These are phyloP conservation scores for Herminia tarsipennalis DNA, from an alignment of 2,888 invertebrate genomes.

Conservation along the genomic window DNA sequence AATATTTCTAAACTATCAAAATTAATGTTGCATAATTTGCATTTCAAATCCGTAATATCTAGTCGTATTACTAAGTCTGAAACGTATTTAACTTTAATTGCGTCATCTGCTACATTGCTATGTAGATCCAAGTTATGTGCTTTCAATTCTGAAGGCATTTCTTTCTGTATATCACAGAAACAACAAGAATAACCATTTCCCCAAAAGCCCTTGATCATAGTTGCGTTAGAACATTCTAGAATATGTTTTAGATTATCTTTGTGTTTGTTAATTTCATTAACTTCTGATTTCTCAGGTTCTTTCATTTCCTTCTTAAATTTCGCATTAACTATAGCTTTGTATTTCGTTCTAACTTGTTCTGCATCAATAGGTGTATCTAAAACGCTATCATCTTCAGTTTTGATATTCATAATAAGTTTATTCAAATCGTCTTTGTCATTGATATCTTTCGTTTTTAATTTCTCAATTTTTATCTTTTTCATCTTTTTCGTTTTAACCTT, in stretches of 20 bases:
- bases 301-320: slow-evolving; percentile 25
- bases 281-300: slow-evolving; percentile 20
- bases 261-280: slow-evolving; percentile 41
- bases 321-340: slow-evolving; percentile 26
- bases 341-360: slow-evolving; percentile 27
- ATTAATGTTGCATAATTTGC: slow-evolving; percentile 50
- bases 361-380: slow-evolving; percentile 14
- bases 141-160: slow-evolving; percentile 40
- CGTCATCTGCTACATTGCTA: slow-evolving; percentile 12
- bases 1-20: slow-evolving; percentile 50
- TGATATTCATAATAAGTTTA: slow-evolving; percentile 3
- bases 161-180: slow-evolving; percentile 39
- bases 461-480: not conserved
- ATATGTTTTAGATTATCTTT: slow-evolving; percentile 40
- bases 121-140: slow-evolving; percentile 43
- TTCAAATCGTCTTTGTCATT: not conserved
- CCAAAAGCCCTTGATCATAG: slow-evolving; percentile 44
- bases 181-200: slow-evolving; percentile 43
- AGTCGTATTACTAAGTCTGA: slow-evolving; percentile 55
- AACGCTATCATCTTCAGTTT: slow-evolving; percentile 9
- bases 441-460: not conserved
- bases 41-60: slow-evolving; percentile 62
- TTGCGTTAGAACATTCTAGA: slow-evolving; percentile 48
- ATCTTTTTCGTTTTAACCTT: slow-evolving; percentile 12
- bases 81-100: slow-evolving; percentile 38